A percentile compares a stretch with the other conserved stretches of the same genome.
Conservation (phyloP, 2,113 vertebrate genomes). For the Dascyllus trimaculatus region DNA sequence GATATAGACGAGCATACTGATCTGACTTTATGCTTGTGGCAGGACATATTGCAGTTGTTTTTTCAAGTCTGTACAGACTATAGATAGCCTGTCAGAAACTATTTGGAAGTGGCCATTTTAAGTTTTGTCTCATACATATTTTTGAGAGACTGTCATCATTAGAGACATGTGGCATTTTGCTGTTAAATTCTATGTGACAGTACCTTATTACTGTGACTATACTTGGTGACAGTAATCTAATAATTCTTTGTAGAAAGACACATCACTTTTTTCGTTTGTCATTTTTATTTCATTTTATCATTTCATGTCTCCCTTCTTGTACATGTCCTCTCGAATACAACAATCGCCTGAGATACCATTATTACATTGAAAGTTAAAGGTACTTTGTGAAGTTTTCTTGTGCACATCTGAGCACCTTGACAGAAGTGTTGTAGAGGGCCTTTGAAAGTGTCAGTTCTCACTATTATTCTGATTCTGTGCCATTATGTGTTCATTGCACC, state of each 20-base stretch:
- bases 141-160: constrained; percentile 35
- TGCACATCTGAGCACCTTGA: constrained; percentile 1
- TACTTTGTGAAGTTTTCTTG: not conserved
- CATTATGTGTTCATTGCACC: not conserved
- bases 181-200: constrained; percentile 64
- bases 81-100: constrained; percentile 41
- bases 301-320: constrained; percentile 3
- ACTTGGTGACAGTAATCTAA: constrained; percentile 64
- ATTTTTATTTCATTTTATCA: constrained; percentile 37
- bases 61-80: constrained; percentile 5
- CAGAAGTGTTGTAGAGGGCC: not conserved
- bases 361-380: constrained; percentile 17
- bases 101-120: constrained; percentile 38
- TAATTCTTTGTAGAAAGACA: constrained; percentile 52
- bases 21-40: constrained; percentile 14
- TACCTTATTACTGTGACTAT: constrained; percentile 56
- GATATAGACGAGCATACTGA: not conserved
- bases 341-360: constrained; percentile 1
- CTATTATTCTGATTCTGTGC: not conserved
- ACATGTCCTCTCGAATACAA: constrained; percentile 10
- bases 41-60: not conserved
- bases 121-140: constrained; percentile 38
- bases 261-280: constrained; percentile 48
- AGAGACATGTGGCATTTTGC: constrained; percentile 51
- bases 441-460: constrained; percentile 8